A percentile compares a stretch with the other conserved stretches of the same genome.
Evolutionary conservation across 2,113 vertebrate species (phyloP).

Genomic region (Chloropsis cyanopogon): DNA sequence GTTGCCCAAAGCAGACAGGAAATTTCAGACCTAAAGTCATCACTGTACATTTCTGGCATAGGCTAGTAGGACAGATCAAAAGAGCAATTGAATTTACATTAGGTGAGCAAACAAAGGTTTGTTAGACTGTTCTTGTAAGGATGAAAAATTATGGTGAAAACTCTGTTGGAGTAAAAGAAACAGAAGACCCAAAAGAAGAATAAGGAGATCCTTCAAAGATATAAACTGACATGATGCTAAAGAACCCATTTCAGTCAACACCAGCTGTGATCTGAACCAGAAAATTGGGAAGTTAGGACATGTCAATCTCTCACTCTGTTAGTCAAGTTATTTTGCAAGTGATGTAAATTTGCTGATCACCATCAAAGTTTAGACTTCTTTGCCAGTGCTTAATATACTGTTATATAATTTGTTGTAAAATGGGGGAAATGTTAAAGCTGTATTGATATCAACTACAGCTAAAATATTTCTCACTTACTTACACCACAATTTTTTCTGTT

Average conservation of each 20-base stretch:
- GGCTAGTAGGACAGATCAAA: background rate
- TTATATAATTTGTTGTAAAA: background rate
- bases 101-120: background rate
- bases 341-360: background rate
- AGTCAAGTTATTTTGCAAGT: background rate
- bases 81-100: background rate
- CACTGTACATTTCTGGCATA: background rate
- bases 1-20: background rate
- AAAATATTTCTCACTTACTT: background rate
- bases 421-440: background rate
- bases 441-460: background rate
- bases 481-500: background rate
- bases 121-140: background rate
- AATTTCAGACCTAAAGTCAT: background rate
- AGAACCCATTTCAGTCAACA: background rate
- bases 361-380: background rate
- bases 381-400: background rate
- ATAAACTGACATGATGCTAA: background rate
- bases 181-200: background rate
- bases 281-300: background rate
- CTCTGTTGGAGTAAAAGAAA: background rate
- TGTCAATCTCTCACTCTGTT: background rate
- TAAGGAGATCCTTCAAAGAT: background rate
- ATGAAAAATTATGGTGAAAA: background rate
- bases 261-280: background rate